Conservation (phyloP, 2,113 vertebrate genomes). For the Atractosteus spatula region DNA sequence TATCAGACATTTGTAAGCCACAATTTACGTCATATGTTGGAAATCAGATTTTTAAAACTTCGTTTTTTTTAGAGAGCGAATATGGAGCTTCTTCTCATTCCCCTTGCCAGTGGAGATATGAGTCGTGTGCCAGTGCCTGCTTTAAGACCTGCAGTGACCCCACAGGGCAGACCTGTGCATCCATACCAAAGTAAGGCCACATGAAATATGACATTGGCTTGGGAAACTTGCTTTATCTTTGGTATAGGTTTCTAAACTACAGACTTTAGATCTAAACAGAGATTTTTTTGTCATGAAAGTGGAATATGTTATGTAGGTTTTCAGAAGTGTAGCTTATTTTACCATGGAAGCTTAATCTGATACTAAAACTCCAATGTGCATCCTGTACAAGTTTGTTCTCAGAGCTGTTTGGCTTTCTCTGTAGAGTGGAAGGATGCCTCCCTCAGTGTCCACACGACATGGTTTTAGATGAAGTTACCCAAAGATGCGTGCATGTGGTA, state of each 20-base stretch:
- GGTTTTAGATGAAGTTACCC: conserved; percentile 91
- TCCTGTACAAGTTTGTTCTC: background rate
- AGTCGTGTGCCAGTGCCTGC: conserved; percentile 83
- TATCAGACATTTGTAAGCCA: no score
- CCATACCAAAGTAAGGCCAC: conserved; percentile 79
- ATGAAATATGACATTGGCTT: background rate
- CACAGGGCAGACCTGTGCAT: conserved; percentile 65
- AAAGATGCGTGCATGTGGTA: conserved; percentile 82
- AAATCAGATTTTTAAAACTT: background rate
- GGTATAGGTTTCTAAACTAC: background rate
- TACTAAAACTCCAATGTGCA: no score
- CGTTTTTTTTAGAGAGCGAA: conserved; percentile 63
- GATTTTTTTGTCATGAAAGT: background rate
- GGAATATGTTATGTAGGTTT: no score
- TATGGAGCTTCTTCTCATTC: conserved; percentile 55
- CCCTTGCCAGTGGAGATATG: conserved; percentile 86
- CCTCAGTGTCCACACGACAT: conserved; percentile 78
- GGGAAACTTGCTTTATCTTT: background rate
- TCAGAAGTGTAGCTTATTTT: no score
- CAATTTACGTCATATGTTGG: no score
- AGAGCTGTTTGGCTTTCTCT: conserved; percentile 35
- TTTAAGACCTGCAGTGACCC: conserved; percentile 91
- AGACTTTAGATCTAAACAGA: background rate
- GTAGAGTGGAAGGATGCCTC: conserved; percentile 90
- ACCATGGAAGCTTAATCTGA: no score